phyloP scores from a whole-genome alignment of 2,113 vertebrate genomes.

The Nothoprocta perdicaria region DNA sequence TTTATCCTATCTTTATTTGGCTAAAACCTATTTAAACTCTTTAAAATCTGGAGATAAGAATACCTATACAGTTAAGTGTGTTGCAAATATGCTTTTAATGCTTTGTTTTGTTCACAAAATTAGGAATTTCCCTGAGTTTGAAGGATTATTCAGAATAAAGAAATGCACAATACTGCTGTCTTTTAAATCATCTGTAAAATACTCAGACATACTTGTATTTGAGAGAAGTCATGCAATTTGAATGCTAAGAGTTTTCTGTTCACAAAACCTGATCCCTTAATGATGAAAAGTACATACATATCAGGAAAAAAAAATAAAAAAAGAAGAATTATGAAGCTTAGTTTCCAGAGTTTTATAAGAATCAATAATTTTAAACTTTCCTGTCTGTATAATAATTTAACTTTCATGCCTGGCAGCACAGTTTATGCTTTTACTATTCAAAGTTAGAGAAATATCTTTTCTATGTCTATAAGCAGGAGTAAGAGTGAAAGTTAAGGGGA shows the following conservation, averaged over 20 bases:
- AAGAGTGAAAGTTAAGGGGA: not conserved
- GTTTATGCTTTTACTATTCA: not conserved
- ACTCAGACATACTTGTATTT: not conserved
- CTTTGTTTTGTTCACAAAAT: not conserved
- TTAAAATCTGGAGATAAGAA: not conserved
- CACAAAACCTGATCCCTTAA: not conserved
- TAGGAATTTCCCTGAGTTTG: not conserved
- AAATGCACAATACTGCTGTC: not conserved
- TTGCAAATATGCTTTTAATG: not conserved
- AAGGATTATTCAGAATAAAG: not conserved
- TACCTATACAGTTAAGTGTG: not conserved
- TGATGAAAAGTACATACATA: not conserved
- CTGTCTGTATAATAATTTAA: not conserved
- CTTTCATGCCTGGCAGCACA: not conserved
- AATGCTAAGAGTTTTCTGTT: not conserved
- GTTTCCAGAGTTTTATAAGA: not conserved
- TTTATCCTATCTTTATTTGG: not conserved
- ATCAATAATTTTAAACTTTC: accelerated
- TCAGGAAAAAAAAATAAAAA: not conserved
- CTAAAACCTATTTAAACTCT: not conserved
- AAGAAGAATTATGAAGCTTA: not conserved
- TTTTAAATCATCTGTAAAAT: not conserved
- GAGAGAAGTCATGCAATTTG: not conserved
- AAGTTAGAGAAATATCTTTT: not conserved
- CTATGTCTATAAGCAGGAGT: not conserved